A percentile compares a stretch with the other conserved stretches of the same genome.
Conservation (phyloP, 2,113 vertebrate species). For the Coptodon rendalli region DNA sequence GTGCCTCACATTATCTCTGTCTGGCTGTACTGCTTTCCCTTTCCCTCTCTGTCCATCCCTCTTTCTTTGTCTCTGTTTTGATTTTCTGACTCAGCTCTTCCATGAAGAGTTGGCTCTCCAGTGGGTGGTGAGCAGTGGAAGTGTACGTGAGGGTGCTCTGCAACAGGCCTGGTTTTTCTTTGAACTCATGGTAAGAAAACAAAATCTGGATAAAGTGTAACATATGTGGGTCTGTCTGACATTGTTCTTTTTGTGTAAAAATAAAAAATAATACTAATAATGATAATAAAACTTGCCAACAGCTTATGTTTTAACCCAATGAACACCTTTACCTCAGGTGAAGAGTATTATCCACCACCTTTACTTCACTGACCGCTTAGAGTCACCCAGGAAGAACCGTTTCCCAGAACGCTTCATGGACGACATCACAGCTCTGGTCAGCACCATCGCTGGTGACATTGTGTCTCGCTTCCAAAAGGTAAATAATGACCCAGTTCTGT, state of each 20-base stretch:
- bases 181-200: constrained; percentile 89
- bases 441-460: constrained; percentile 92
- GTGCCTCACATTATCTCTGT: constrained; percentile 14
- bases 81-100: constrained; percentile 78
- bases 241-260: not conserved
- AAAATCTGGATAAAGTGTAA: not conserved
- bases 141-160: constrained; percentile 90
- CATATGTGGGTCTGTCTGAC: not conserved
- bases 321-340: constrained; percentile 70
- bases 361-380: constrained; percentile 94
- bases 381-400: constrained; percentile 87
- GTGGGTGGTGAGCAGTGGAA: constrained; percentile 98
- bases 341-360: constrained; percentile 99
- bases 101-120: constrained; percentile 96
- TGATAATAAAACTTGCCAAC: not conserved
- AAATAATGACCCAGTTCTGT: not conserved
- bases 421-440: constrained; percentile 91
- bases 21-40: constrained; percentile 1
- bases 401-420: constrained; percentile 99
- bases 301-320: not conserved
- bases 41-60: not conserved
- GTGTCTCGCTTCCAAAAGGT: constrained; percentile 98
- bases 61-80: not conserved
- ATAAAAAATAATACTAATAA: not conserved
- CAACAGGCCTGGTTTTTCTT: constrained; percentile 99